These are phyloP conservation scores for Agriopis marginaria DNA, from an alignment of 2,888 invertebrate genomes.

Conservation along the genomic window DNA sequence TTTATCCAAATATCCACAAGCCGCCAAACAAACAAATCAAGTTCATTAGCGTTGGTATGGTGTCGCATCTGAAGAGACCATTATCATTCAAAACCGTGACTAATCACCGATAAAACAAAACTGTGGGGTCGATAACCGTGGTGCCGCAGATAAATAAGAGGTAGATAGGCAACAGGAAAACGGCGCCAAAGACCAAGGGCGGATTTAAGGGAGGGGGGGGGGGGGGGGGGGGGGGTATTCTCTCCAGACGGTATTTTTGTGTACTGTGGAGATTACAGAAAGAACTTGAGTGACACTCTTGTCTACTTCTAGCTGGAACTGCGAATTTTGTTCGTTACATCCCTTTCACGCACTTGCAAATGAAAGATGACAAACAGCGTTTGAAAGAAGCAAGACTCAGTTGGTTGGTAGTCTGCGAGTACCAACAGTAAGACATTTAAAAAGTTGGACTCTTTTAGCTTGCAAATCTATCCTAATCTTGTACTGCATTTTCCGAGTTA, in stretches of 20 bases:
- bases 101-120: constrained; percentile 27
- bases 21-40: constrained; percentile 15
- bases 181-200: not conserved
- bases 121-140: constrained; percentile 20
- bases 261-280: no score
- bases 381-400: no score
- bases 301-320: no score
- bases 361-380: no score
- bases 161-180: not conserved
- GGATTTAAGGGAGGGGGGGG: no score
- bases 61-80: constrained; percentile 15
- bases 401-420: no score
- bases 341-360: no score
- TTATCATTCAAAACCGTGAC: constrained; percentile 27
- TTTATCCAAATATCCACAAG: constrained; percentile 8
- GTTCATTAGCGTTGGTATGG: constrained; percentile 23
- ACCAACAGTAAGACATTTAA: not conserved
- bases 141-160: not conserved
- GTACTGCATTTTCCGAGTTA: not conserved
- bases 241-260: no score
- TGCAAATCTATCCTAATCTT: not conserved
- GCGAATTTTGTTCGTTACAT: no score
- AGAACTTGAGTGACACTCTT: no score
- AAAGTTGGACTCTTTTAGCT: not conserved
- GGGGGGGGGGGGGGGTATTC: no score